Conservation (phyloP, 2,888 invertebrate species). For the Esperia sulphurella region DNA sequence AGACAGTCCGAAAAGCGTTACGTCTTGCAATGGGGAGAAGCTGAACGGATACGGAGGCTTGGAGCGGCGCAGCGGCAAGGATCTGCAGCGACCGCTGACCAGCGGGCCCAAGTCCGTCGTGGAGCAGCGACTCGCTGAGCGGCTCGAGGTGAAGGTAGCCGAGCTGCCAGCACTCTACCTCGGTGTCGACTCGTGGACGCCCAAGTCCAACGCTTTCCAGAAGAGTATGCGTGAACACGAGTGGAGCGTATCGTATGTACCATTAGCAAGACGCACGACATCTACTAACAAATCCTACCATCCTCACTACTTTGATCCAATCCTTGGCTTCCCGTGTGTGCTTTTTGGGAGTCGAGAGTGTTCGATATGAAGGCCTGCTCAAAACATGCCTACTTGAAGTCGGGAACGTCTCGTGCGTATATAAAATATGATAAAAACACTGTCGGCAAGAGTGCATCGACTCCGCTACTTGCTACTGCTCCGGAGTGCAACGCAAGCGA, state of each 20-base stretch:
- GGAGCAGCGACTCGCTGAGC: slow-evolving; percentile 70
- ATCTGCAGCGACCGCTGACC: slow-evolving; percentile 58
- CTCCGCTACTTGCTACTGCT: slow-evolving; percentile 36
- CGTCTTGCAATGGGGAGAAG: slow-evolving; percentile 71
- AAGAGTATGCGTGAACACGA: slow-evolving; percentile 78
- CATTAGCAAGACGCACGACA: slow-evolving; percentile 10
- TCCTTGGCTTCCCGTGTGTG: slow-evolving; percentile 18
- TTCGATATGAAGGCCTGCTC: slow-evolving; percentile 9
- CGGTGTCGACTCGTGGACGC: slow-evolving; percentile 86
- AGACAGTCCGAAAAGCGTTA: slow-evolving; percentile 73
- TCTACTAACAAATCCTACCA: slow-evolving; percentile 39
- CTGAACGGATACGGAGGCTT: slow-evolving; percentile 55
- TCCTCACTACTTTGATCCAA: slow-evolving; percentile 6
- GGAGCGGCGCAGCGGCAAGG: slow-evolving; percentile 58
- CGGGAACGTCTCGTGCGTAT: slow-evolving; percentile 21
- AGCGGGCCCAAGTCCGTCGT: slow-evolving; percentile 67
- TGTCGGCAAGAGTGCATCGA: slow-evolving; percentile 43
- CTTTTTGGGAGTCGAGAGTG: slow-evolving; percentile 12
- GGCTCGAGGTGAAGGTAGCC: slow-evolving; percentile 74
- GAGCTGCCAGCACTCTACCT: slow-evolving; percentile 85
- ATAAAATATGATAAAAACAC: slow-evolving; percentile 37
- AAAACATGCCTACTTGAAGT: slow-evolving; percentile 11
- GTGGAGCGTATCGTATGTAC: slow-evolving; percentile 80
- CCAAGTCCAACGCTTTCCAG: slow-evolving; percentile 82
- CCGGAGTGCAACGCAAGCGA: slow-evolving; percentile 30